Percentiles rank a stretch among this genome's conserved stretches.
Evolutionary conservation across 2,797 vertebrate species (phyloP).

Genomic region (Rhabdophis nuchalis): DNA sequence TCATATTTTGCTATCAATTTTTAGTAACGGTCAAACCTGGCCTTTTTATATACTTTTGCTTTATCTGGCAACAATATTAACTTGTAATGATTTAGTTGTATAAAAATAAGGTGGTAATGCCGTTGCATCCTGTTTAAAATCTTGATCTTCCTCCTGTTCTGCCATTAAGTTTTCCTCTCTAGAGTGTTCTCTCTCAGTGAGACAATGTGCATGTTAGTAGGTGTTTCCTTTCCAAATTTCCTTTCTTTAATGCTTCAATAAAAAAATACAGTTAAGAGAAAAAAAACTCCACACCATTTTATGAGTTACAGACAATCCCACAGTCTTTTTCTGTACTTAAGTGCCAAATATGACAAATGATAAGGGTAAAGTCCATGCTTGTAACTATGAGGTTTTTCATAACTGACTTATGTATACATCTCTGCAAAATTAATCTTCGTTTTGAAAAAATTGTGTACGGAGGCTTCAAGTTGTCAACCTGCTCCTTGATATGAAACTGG

Average conservation of each 20-base stretch:
- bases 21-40: not conserved
- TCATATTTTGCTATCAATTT: not conserved
- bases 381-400: not conserved
- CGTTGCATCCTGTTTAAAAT: not conserved
- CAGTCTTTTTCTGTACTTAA: not conserved
- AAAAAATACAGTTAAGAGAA: not conserved
- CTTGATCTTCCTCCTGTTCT: not conserved
- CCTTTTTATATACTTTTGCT: not conserved
- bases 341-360: not conserved
- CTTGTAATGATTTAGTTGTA: not conserved
- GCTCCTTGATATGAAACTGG: slow-evolving; percentile 29
- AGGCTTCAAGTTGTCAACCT: slow-evolving; percentile 36
- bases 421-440: not conserved
- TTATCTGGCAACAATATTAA: slow-evolving; percentile 11
- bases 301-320: not conserved
- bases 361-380: not conserved
- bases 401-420: not conserved
- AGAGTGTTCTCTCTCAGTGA: not conserved
- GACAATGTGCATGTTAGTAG: not conserved
- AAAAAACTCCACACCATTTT: not conserved
- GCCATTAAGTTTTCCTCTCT: not conserved
- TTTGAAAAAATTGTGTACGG: not conserved
- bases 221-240: not conserved
- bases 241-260: not conserved
- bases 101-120: not conserved